A percentile compares a stretch with the other conserved stretches of the same genome.
Evolutionary conservation across 2,113 vertebrate species (phyloP).

Genomic region (Chaetodon trifascialis): DNA sequence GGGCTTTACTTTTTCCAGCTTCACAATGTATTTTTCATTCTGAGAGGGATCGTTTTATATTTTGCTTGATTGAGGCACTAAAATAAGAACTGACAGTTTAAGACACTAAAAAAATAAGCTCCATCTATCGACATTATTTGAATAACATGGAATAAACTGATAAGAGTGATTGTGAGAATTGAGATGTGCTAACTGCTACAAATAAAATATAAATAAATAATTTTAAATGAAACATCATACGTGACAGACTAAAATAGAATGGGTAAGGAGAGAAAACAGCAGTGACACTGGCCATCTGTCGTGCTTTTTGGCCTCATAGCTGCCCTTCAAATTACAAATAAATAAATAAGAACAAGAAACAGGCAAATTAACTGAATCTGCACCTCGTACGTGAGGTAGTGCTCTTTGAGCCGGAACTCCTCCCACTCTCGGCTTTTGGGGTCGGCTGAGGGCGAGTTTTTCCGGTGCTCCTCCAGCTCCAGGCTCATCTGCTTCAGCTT

Average conservation of each 20-base stretch:
- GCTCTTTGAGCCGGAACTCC: constrained; percentile 96
- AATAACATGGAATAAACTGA: neutral
- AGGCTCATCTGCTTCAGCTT: constrained; percentile 95
- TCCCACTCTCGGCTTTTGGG: constrained; percentile 94
- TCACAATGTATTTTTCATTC: neutral
- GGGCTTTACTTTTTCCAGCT: neutral
- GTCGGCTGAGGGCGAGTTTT: constrained; percentile 87
- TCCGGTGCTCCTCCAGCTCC: constrained; percentile 94
- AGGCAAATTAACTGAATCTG: neutral
- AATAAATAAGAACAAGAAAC: neutral
- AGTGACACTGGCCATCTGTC: neutral
- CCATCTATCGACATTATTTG: neutral
- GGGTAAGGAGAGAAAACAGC: neutral
- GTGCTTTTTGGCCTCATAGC: neutral
- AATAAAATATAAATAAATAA: neutral
- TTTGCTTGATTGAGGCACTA: neutral
- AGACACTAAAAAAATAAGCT: neutral
- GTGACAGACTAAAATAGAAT: neutral
- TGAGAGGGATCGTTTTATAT: neutral
- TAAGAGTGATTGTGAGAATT: neutral
- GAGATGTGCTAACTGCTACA: neutral
- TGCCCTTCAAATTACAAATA: too few relatives aligned
- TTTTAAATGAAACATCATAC: neutral
- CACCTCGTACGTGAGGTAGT: constrained; percentile 98
- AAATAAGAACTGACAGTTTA: neutral